Base-by-base conservation (phyloP, 2,797 vertebrate species). In the Anomalospiza imberbis region DNA sequence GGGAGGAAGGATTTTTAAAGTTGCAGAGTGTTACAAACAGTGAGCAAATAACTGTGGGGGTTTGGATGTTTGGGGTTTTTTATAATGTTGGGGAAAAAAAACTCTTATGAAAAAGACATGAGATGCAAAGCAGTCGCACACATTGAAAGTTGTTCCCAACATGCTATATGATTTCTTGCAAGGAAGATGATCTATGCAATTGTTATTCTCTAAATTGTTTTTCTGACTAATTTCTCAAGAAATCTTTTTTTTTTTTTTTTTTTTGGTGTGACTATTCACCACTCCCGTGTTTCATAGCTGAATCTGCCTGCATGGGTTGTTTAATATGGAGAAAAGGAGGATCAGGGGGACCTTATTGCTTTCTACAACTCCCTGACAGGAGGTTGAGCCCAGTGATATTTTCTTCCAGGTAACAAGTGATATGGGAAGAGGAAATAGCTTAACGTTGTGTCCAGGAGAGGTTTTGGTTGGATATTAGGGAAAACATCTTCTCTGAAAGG, bases 1-100 rank as follows among this genome's bases (percentile, higher is more conserved):
- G 70, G 74, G 85, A 94, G 83, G 91, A 95, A 86, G 84, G 88
- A 87, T 88, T 91, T 94, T 94, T 89, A 17, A 73, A 88, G 85
- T 34, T 91, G 82, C 67, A 84, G 92, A 74, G 77, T 61, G 88
- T 85, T 96, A 73, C 44, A 84, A 93, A 81, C 85, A 88, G 85
- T 89, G 68, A 94, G 80, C 71, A 93, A 88, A 67, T 9, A 89
- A 71, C 51, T 36, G 51, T 4, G 67, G 47, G 55, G 50, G 63
- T 7, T 81, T 77, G 42, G 45, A 34, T 47, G 9, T 34, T 81
- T 45, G 15, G 17, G 2, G 0, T 1, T 53, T 58, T 26, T 7
- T 47, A 42, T 72, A 32, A 61, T 6, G 21, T 32, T 51, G 54
- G 50, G 22, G 11, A 72, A 85, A 85, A 85, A 85, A 84, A 81